Conservation (phyloP, 2,797 vertebrate species). For the Pachyuromys duprasi region DNA sequence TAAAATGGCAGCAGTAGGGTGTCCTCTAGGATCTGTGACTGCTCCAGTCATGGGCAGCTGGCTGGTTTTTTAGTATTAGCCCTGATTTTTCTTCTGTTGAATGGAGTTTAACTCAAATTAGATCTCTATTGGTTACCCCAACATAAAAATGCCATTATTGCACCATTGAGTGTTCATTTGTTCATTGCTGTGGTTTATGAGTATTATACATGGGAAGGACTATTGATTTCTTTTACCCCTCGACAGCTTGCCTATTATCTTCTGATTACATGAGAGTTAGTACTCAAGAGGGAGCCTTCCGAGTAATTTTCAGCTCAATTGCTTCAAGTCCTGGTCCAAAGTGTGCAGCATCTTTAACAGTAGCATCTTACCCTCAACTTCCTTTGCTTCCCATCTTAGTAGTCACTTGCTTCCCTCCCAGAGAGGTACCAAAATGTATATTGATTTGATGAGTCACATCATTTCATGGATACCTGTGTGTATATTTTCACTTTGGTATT, state of each 20-base stretch:
- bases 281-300: neutral
- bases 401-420: conserved; percentile 3
- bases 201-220: neutral
- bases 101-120: neutral
- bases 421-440: neutral
- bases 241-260: neutral
- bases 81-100: neutral
- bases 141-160: neutral
- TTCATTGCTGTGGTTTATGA: neutral
- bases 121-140: neutral
- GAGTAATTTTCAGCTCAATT: neutral
- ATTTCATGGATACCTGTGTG: neutral
- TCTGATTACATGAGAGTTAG: neutral
- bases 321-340: neutral
- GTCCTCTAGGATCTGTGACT: neutral
- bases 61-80: neutral
- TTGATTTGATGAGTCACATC: neutral
- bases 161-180: neutral
- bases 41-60: neutral
- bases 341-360: neutral
- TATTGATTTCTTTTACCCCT: neutral
- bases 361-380: neutral
- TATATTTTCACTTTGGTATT: conserved; percentile 10
- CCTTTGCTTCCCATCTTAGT: neutral
- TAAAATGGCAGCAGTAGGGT: neutral